A percentile compares a stretch with the other conserved stretches of the same genome.
Evolutionary conservation across 2,888 invertebrate species (phyloP).

Genomic region (Cryptocephalus moraei): DNA sequence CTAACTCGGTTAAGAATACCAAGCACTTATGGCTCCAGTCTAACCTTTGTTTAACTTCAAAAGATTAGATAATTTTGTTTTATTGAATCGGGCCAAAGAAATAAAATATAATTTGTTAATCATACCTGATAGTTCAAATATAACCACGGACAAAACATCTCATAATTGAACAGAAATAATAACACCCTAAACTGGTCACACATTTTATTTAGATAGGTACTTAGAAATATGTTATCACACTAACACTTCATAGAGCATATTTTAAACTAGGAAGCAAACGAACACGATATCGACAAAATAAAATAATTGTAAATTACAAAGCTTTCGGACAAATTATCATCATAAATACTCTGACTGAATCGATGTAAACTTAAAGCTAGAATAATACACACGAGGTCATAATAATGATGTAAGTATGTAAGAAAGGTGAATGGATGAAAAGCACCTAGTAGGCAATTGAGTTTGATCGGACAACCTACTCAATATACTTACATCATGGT

Average conservation of each 20-base stretch:
- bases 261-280: not conserved
- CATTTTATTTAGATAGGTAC: constrained; percentile 23
- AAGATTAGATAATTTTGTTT: too few species aligned
- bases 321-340: constrained; percentile 12
- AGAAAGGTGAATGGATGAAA: too few species aligned
- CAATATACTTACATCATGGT: too few species aligned
- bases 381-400: constrained; percentile 5
- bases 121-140: too few species aligned
- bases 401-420: constrained; percentile 3
- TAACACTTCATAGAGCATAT: constrained; percentile 21
- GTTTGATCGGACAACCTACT: too few species aligned
- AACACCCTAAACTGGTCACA: constrained; percentile 7
- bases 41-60: too few species aligned
- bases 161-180: not conserved
- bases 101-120: too few species aligned
- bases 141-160: too few species aligned
- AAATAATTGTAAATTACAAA: constrained; percentile 10
- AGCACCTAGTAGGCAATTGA: too few species aligned
- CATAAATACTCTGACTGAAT: constrained; percentile 1
- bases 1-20: too few species aligned
- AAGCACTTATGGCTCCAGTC: too few species aligned
- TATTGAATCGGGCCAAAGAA: too few species aligned
- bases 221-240: constrained; percentile 24
- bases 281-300: constrained; percentile 7
- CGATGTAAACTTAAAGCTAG: constrained; percentile 4